phyloP scores from a whole-genome alignment of 1,140 invertebrate genomes.

The Hyles vespertilio region DNA sequence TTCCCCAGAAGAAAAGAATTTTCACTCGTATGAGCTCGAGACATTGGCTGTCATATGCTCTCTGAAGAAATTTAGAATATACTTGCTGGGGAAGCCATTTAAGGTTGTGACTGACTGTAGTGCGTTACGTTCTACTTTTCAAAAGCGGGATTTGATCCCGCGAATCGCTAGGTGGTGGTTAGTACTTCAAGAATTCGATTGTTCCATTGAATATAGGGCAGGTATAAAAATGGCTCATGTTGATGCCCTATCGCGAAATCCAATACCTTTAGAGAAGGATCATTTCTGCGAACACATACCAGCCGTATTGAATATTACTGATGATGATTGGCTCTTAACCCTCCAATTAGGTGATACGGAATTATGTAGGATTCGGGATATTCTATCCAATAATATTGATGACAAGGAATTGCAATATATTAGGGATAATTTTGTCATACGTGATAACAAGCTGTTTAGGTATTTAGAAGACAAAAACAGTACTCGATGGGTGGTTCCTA shows the following conservation, averaged over 20 bases:
- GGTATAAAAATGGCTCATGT: constrained; percentile 42
- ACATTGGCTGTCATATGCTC: constrained; percentile 36
- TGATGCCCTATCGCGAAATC: constrained; percentile 39
- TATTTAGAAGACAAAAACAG: neutral
- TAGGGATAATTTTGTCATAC: too few relatives aligned
- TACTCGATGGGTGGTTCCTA: constrained; percentile 15
- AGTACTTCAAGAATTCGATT: constrained; percentile 16
- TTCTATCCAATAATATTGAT: too few relatives aligned
- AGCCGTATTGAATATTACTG: too few relatives aligned
- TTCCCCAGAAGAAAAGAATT: constrained; percentile 20
- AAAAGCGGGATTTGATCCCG: neutral
- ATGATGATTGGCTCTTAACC: too few relatives aligned
- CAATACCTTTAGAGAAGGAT: neutral
- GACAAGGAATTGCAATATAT: too few relatives aligned
- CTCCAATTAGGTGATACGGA: too few relatives aligned
- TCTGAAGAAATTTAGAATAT: constrained; percentile 43
- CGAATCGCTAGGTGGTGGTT: constrained; percentile 3
- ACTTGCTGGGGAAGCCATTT: constrained; percentile 52
- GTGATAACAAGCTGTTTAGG: neutral
- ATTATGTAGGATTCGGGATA: too few relatives aligned
- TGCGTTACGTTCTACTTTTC: neutral
- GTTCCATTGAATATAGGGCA: constrained; percentile 36
- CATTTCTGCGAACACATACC: too few relatives aligned
- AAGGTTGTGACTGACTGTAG: constrained; percentile 6
- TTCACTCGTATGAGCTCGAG: constrained; percentile 24